Conservation (phyloP, 2,888 invertebrate genomes). For the Andrena flavipes region DNA sequence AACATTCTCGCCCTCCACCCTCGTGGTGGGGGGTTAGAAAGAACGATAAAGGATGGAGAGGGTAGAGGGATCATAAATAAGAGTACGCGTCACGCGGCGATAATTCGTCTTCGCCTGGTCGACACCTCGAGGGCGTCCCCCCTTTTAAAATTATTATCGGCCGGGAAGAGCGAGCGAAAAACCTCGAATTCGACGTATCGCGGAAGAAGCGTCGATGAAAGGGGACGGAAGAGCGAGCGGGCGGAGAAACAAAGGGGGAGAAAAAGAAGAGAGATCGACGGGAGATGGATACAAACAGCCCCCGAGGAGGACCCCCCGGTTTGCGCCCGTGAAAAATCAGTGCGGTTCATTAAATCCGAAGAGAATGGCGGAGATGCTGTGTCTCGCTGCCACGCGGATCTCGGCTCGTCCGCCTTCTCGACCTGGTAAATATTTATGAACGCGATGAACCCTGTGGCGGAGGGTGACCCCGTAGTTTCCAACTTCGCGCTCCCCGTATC, state of each 20-base stretch:
- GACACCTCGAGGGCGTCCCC: slow-evolving; percentile 70
- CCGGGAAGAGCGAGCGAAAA: slow-evolving; percentile 39
- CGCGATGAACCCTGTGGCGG: slow-evolving; percentile 71
- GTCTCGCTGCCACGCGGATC: slow-evolving; percentile 41
- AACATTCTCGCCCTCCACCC: slow-evolving; percentile 28
- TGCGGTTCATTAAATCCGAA: slow-evolving; percentile 82
- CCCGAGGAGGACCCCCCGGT: slow-evolving; percentile 53
- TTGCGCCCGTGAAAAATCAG: slow-evolving; percentile 80
- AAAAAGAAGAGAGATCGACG: slow-evolving; percentile 52
- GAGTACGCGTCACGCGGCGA: slow-evolving; percentile 73
- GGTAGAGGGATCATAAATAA: slow-evolving; percentile 72
- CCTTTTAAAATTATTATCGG: slow-evolving; percentile 73
- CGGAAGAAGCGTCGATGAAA: neutral
- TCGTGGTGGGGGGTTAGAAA: neutral
- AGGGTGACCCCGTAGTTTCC: slow-evolving; percentile 37
- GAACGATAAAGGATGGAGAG: slow-evolving; percentile 29
- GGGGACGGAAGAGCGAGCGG: neutral
- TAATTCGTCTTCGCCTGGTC: slow-evolving; percentile 78
- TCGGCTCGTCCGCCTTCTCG: slow-evolving; percentile 45
- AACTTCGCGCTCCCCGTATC: neutral
- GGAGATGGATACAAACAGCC: slow-evolving; percentile 76
- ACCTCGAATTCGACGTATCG: slow-evolving; percentile 46
- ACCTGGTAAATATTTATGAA: slow-evolving; percentile 83
- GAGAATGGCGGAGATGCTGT: slow-evolving; percentile 74
- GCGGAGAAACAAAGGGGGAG: slow-evolving; percentile 20